Conservation (phyloP, 64 coral and sea anemone species). For the Acropora yongei region DNA sequence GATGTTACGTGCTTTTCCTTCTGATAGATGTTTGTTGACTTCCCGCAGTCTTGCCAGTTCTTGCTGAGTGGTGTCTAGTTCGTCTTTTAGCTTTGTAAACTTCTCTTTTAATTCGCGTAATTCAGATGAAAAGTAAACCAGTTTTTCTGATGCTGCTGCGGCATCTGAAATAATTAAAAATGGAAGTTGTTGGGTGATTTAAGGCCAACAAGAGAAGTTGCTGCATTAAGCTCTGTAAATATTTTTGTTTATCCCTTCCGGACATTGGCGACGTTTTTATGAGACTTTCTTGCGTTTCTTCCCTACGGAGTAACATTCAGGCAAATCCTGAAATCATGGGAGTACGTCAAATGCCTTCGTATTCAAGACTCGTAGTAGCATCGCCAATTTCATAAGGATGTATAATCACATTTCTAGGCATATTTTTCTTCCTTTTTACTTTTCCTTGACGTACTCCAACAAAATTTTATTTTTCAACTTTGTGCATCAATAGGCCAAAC, state of each 20-base stretch:
- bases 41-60: background rate
- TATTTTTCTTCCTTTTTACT: too few relatives aligned
- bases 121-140: background rate
- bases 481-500: too few relatives aligned
- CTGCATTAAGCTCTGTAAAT: too few relatives aligned
- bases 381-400: too few relatives aligned
- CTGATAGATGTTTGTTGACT: background rate
- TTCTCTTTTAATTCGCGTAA: background rate
- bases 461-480: too few relatives aligned
- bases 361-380: too few relatives aligned
- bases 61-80: background rate
- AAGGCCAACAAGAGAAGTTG: background rate
- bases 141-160: background rate
- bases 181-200: background rate
- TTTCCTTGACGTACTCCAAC: too few relatives aligned
- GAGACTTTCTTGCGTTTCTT: background rate
- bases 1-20: background rate
- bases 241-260: background rate
- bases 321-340: too few relatives aligned
- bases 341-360: too few relatives aligned
- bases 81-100: background rate
- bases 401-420: too few relatives aligned
- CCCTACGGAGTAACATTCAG: too few relatives aligned
- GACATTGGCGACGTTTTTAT: too few relatives aligned
- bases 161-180: background rate